Base-by-base conservation (phyloP, 2,888 invertebrate genomes). In the Pyrocoelia pectoralis region DNA sequence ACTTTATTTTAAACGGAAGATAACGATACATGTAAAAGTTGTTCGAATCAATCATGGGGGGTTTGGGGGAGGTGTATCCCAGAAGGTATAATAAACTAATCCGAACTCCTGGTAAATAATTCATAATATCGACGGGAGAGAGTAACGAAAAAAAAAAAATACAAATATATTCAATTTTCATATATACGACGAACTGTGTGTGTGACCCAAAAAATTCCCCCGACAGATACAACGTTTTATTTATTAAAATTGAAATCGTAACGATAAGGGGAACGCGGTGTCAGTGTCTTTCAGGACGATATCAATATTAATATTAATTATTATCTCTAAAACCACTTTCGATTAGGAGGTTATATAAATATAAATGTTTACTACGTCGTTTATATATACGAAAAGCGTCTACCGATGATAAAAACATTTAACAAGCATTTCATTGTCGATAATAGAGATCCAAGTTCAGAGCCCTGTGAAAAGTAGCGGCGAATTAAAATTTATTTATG, bases 41-140 rank as follows among this genome's bases (percentile, higher is more conserved):
- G n/a, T n/a, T n/a, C n/a, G n/a, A n/a, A n/a, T n/a, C n/a, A n/a
- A n/a, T n/a, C n/a, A n/a, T n/a, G n/a, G n/a, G n/a, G n/a, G 3
- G 24, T 24, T 24, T 24, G 24, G 24, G 24, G 24, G 24, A 6
- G 6, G 4, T 6, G 24, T 24, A 24, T 24, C 24, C 17, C 6
- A 17, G 17, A 46, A 46, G 46, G 6, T 17, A 13, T n/a, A 17
- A 46, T 17, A 46, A 18, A 18, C 46, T 46, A 46, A 46, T 46
- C 46, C 15, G 15, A 46, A 46, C 17, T 46, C n/a, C n/a, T 46
- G 2, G 18, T 46, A 46, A 46, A 46, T 46, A 46, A 46, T 46
- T 15, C 46, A 46, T 46, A 15, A 46, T 46, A 46, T 46, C 17
- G 17, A 17, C 33, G 10, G 10, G n/a, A 33, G n/a, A 33, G 33